Evolutionary conservation across 2,113 vertebrate genomes (phyloP), one percentile per base, ranked within the genome.

Genomic region (Cricetomys ansorgei): DNA sequence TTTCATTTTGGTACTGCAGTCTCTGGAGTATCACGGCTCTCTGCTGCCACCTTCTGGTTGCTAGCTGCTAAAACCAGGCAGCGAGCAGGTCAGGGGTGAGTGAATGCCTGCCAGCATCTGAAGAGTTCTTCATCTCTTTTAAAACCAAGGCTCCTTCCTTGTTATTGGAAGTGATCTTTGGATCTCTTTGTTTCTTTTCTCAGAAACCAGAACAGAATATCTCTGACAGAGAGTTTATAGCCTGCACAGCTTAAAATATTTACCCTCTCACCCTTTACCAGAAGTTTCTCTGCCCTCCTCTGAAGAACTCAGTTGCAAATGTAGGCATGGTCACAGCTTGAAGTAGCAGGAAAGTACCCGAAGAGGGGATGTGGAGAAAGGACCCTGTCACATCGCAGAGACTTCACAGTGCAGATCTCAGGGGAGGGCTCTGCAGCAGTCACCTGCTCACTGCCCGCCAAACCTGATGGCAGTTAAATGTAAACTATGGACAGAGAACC

Each of bases 31-130:
- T 34, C 12, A 86, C 67, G 59, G 97, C 97, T 96, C 94, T 97
- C 92, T 98, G 97, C 97, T 96, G 96, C 97, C 97, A 97, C 90
- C 97, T 96, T 59, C 96, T 98, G 97, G 96, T 57, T 34, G 57
- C 16, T 69, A 13, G 0, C 48, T 94, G 96, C 94, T 96, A 97
- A 91, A 90, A 83, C 85, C 43, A 79, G n/a, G 67, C 65, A 73
- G 43, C 80, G 0, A 40, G 8, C 40, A 0, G 48, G 80, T 94
- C 88, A 65, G 65, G 69, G 65, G 65, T 72, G 79, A 69, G 65
- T 72, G 79, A 69, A 3, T 17, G 3, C 10, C 72, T 16, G 53
- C 1, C 31, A 93, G 37, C 15, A 0, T 37, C 21, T 3, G 5
- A 69, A 69, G 27, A 45, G 45, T 16, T 19, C 27, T 7, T 27